These are phyloP conservation scores for Copidosoma aretas DNA, from an alignment of 2,888 invertebrate genomes.

Conservation along the genomic window DNA sequence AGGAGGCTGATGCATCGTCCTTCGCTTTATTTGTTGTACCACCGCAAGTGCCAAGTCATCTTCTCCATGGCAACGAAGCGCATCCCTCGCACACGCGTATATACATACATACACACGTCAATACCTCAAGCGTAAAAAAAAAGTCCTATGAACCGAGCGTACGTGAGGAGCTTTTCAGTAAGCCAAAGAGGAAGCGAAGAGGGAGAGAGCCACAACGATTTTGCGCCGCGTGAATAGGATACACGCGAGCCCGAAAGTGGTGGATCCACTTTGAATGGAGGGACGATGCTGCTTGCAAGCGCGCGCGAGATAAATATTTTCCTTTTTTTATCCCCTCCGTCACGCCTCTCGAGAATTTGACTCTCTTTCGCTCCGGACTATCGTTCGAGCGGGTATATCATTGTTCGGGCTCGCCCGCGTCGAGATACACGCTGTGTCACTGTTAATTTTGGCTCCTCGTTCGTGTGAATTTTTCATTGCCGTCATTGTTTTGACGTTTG, in stretches of 20 bases:
- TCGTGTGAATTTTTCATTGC: not conserved
- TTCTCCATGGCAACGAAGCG: not conserved
- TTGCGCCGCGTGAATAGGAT: not conserved
- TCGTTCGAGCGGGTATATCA: not conserved
- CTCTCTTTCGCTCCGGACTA: not conserved
- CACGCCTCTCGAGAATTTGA: not conserved
- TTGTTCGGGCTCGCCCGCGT: constrained; percentile 9
- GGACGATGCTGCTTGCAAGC: not conserved
- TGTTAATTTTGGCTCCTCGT: not conserved
- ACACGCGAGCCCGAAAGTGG: not conserved
- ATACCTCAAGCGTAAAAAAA: not conserved
- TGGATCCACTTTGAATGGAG: constrained; percentile 10
- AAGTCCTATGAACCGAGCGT: not conserved
- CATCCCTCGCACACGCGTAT: not conserved
- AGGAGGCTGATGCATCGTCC: not conserved
- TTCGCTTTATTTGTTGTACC: not conserved
- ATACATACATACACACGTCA: not conserved
- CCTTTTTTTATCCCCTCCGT: not conserved
- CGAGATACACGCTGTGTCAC: constrained; percentile 1
- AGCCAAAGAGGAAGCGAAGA: not conserved
- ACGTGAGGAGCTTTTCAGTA: not conserved
- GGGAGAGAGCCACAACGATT: constrained; percentile 10
- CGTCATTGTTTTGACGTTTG: not conserved
- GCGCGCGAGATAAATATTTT: constrained; percentile 9
- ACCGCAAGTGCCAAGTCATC: not conserved